Conservation (phyloP, 2,797 vertebrate genomes). For the Lacerta bilineata region DNA sequence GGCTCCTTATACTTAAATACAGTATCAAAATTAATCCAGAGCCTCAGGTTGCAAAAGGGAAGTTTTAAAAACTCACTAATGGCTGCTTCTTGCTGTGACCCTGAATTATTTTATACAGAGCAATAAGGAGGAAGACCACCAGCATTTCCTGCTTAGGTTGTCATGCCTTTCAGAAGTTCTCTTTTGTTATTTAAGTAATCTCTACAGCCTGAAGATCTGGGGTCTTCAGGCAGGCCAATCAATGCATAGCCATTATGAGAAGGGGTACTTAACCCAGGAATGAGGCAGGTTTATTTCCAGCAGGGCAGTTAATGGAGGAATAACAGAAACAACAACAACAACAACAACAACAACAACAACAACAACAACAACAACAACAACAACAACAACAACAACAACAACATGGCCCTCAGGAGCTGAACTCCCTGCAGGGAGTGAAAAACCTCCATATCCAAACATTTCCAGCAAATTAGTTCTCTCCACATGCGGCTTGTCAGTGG, state of each 20-base stretch:
- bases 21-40: background rate
- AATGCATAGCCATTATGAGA: background rate
- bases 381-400: no score
- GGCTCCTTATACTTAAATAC: background rate
- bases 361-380: no score
- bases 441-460: background rate
- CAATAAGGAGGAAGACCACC: no score
- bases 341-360: no score
- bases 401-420: no score
- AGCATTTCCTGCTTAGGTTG: no score
- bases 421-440: background rate
- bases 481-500: background rate
- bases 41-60: background rate
- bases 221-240: background rate
- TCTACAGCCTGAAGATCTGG: background rate
- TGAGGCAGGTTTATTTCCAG: background rate
- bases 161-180: background rate
- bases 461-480: background rate
- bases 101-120: background rate
- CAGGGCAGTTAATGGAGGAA: background rate
- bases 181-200: conserved; percentile 26
- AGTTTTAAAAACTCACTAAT: background rate
- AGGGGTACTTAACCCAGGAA: background rate
- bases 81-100: background rate
- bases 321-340: background rate